phyloP scores from a whole-genome alignment of 1,140 invertebrate genomes.

The Alviniconcha marisindica region DNA sequence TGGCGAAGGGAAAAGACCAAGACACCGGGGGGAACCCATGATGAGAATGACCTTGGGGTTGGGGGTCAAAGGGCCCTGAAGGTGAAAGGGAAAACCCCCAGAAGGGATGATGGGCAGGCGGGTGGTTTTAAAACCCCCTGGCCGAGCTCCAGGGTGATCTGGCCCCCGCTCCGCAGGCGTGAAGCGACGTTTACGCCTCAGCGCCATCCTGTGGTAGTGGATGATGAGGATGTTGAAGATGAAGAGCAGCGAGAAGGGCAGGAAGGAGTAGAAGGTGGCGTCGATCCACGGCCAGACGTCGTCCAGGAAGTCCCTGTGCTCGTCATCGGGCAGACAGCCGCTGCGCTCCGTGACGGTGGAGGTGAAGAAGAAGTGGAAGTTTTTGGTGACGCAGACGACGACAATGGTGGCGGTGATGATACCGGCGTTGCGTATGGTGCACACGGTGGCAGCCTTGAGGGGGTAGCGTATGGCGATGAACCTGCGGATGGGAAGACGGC shows the following conservation, averaged over 20 bases:
- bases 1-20: too few species aligned
- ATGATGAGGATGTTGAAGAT: conserved; percentile 69
- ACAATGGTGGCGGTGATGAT: conserved; percentile 46
- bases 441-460: conserved; percentile 51
- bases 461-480: conserved; percentile 66
- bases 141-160: not conserved
- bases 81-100: conserved; percentile 59
- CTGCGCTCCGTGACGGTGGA: conserved; percentile 35
- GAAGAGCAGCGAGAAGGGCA: conserved; percentile 62
- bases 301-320: conserved; percentile 51
- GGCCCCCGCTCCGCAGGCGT: conserved; percentile 4
- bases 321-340: conserved; percentile 41
- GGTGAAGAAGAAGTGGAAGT: conserved; percentile 60
- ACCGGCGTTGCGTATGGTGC: conserved; percentile 47
- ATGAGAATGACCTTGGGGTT: conserved; percentile 58
- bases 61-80: conserved; percentile 60
- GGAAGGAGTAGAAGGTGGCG: conserved; percentile 65
- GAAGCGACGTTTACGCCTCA: conserved; percentile 40
- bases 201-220: conserved; percentile 52
- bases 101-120: conserved; percentile 60
- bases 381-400: conserved; percentile 48
- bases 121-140: conserved; percentile 46
- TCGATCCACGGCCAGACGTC: conserved; percentile 67
- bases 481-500: not conserved
- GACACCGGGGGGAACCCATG: too few species aligned